Base-by-base conservation (phyloP, 1,140 invertebrate genomes). In the Pseudomyrmex flavicornis region DNA sequence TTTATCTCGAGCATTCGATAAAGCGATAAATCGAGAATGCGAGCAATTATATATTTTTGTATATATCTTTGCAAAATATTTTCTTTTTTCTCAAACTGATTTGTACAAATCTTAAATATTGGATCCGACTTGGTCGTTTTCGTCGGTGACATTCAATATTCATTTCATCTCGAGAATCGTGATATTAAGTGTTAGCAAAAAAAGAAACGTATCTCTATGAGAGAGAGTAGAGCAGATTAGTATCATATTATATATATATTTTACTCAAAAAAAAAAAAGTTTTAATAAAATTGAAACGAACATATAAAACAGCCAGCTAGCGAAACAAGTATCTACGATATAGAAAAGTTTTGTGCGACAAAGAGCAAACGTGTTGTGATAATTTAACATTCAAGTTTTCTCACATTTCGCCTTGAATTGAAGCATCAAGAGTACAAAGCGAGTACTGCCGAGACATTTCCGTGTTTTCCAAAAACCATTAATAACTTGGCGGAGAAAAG, bases 1-100 rank as follows among this genome's bases (percentile, higher is more conserved):
- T 76, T 86, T 52, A 66, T 87, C 85, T 87, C 86, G 74, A 88
- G 82, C 80, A 69, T 87, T 88, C 74, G 63, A 87, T 82, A 59
- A 83, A 65, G 22, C 52, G 54, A 77, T 20, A 59, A 79, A 75
- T 84, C 69, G 69, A 80, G 58, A 61, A 74, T 56, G 58, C 46
- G 65, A 84, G 70, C 62, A 74, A 46, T 26, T 69, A 17, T 87
- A 79, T 65, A 61, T 52, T 70, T 44, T 26, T 56, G 35, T 65
- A 22, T 59, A 22, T 20, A 26, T 61, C 82, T 58, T 44, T 15
- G 56, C 13, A 26, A 7, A 63, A 70, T 75, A 74, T 75, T 75
- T 65, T 63, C 17, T 82, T 20, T n/a, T 26, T 17, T 22, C 17
- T 56, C 8, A 26, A 15, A 13, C 20, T 61, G 54, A 74, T 70